These are phyloP conservation scores for Eugnorisma glareosa DNA, from an alignment of 2,888 invertebrate genomes.

Conservation along the genomic window DNA sequence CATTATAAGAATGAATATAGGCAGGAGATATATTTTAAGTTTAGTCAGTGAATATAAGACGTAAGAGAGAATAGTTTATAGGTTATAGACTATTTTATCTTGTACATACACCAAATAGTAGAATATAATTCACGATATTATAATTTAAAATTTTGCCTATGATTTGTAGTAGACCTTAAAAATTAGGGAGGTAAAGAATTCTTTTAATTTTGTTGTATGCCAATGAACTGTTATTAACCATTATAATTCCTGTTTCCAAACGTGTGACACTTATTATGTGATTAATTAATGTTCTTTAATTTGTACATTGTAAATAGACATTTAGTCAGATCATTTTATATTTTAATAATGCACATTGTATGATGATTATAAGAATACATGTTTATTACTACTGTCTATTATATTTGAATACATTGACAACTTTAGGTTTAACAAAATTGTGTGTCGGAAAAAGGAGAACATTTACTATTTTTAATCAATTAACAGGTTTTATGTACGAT, in stretches of 20 bases:
- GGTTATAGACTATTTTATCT: not conserved
- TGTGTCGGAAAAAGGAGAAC: not conserved
- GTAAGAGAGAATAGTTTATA: not conserved
- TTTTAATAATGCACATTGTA: slow-evolving; percentile 19
- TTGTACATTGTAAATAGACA: slow-evolving; percentile 41
- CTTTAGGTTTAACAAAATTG: not conserved
- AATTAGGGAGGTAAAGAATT: not conserved
- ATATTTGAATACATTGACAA: not conserved
- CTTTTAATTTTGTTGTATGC: slow-evolving; percentile 16
- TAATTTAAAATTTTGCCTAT: not conserved
- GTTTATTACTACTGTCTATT: not conserved
- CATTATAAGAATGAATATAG: not conserved
- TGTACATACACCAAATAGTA: slow-evolving; percentile 15
- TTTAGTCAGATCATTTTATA: slow-evolving; percentile 22
- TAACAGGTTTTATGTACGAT: slow-evolving; percentile 30
- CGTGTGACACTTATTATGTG: slow-evolving; percentile 2
- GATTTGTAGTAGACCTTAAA: not conserved
- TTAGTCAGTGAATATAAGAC: not conserved
- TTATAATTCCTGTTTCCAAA: slow-evolving; percentile 10
- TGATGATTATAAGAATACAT: slow-evolving; percentile 14
- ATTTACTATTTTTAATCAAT: slow-evolving; percentile 22
- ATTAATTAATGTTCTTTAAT: slow-evolving; percentile 2
- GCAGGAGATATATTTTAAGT: slow-evolving; percentile 16
- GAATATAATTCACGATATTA: not conserved
- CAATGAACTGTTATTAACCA: slow-evolving; percentile 10